Conservation (phyloP, 1,140 invertebrate species). For the Tetramorium simillimum region DNA sequence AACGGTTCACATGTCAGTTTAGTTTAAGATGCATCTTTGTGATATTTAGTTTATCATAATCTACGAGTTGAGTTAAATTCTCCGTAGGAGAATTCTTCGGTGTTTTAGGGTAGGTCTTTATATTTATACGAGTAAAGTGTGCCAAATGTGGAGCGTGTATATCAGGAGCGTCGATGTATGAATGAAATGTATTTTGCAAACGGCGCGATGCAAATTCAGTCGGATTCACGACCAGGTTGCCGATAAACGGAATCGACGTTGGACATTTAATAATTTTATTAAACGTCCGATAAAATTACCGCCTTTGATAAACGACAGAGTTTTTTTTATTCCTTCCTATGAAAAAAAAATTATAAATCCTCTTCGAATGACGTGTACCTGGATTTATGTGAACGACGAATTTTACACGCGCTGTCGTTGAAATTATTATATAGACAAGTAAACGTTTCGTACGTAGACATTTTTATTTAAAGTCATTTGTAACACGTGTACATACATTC, state of each 20-base stretch:
- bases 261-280: conserved; percentile 22
- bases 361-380: neutral
- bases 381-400: neutral
- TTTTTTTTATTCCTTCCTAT: neutral
- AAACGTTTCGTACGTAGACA: neutral
- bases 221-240: neutral
- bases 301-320: neutral
- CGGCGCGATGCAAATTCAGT: neutral
- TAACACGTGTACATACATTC: conserved; percentile 24
- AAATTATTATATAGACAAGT: neutral
- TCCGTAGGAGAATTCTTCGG: neutral
- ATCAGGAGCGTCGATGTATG: neutral
- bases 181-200: conserved; percentile 8
- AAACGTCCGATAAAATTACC: neutral
- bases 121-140: conserved; percentile 38
- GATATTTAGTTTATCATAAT: conserved; percentile 41
- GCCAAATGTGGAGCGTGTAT: conserved; percentile 43
- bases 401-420: neutral
- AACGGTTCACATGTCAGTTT: conserved; percentile 13
- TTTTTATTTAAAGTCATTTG: conserved; percentile 22
- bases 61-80: neutral
- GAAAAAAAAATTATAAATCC: neutral
- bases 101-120: conserved; percentile 20
- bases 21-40: conserved; percentile 36
- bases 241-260: neutral